Evolutionary conservation across 2,797 vertebrate species (phyloP).

Genomic region (Knipowitschia caucasica): DNA sequence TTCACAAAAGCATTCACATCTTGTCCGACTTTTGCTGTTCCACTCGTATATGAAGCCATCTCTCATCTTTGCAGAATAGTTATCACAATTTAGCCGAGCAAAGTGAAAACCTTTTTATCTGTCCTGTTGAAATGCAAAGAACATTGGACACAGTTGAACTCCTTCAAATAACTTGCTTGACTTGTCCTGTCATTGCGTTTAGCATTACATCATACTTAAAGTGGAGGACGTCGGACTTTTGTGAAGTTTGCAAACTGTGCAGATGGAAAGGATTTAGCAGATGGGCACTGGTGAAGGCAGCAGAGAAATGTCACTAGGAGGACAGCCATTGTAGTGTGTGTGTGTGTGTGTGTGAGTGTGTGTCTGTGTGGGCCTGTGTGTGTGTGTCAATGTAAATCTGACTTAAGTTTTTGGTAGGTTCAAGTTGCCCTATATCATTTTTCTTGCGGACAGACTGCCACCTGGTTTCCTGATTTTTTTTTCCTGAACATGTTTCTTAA

Average conservation of each 20-base stretch:
- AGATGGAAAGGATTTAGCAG: conserved; percentile 66
- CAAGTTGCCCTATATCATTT: background rate
- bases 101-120: background rate
- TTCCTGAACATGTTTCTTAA: too few species aligned
- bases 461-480: too few species aligned
- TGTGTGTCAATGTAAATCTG: background rate
- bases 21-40: too few species aligned
- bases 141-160: conserved; percentile 3
- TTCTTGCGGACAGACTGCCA: background rate
- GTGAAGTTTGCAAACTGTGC: conserved; percentile 47
- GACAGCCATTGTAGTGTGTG: conserved; percentile 23
- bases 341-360: conserved; percentile 10
- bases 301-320: conserved; percentile 36
- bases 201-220: conserved; percentile 18
- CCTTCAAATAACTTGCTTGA: conserved; percentile 8
- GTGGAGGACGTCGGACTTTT: conserved; percentile 30
- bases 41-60: too few species aligned
- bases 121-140: background rate
- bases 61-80: background rate
- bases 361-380: conserved; percentile 2
- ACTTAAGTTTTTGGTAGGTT: background rate
- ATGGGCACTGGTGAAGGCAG: conserved; percentile 52
- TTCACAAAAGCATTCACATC: too few species aligned
- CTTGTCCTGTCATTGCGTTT: conserved; percentile 16
- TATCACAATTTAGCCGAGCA: background rate